Conservation (phyloP, 1,140 invertebrate species). For the Vollenhovia emeryi region DNA sequence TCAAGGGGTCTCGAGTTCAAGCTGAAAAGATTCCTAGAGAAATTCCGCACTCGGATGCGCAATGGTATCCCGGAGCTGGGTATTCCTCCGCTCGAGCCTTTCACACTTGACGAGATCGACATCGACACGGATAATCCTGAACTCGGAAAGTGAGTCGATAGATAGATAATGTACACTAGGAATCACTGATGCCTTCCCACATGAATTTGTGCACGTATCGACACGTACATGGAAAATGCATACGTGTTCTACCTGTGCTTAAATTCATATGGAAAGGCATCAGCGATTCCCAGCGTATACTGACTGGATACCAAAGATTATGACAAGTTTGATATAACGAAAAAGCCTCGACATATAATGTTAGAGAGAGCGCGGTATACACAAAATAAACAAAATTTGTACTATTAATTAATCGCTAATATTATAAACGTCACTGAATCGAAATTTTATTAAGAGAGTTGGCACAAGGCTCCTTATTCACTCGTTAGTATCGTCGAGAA, state of each 20-base stretch:
- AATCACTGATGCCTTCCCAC: no score
- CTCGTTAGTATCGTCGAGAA: no score
- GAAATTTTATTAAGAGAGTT: not conserved
- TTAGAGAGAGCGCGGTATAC: not conserved
- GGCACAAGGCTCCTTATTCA: not conserved
- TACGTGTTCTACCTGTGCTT: no score
- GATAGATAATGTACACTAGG: not conserved
- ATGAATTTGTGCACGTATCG: no score
- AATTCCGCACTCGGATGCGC: constrained; percentile 79
- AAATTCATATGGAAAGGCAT: no score
- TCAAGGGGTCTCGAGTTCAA: constrained; percentile 82
- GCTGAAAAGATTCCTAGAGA: constrained; percentile 79
- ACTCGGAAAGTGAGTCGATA: constrained; percentile 79
- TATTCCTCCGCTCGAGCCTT: constrained; percentile 79
- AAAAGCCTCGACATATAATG: not conserved
- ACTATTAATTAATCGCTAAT: not conserved
- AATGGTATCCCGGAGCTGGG: constrained; percentile 80
- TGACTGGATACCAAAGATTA: not conserved
- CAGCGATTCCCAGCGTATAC: no score
- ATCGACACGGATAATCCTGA: constrained; percentile 78
- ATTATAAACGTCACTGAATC: not conserved
- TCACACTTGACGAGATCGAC: constrained; percentile 73
- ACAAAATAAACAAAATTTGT: not conserved
- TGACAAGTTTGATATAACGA: not conserved
- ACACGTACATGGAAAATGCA: no score